phyloP scores from a whole-genome alignment of 2,797 vertebrate genomes.

The Anguilla megastoma region DNA sequence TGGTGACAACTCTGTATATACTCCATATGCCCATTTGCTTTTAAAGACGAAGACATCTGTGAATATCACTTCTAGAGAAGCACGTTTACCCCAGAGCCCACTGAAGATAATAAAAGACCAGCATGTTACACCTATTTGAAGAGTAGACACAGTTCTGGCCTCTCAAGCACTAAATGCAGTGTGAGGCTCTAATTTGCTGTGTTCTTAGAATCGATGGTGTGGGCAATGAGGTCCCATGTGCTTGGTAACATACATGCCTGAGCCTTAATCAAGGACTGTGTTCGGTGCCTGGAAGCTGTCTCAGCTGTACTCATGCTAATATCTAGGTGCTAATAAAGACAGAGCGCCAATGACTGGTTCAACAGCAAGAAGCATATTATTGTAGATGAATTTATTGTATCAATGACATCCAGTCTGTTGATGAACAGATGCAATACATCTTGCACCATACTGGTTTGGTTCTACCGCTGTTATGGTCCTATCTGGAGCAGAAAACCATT shows the following conservation, averaged over 20 bases:
- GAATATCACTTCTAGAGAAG: neutral
- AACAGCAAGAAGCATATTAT: neutral
- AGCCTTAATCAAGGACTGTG: neutral
- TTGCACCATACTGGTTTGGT: too few relatives aligned
- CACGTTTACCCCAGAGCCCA: neutral
- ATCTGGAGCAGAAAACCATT: too few relatives aligned
- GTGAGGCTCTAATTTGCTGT: neutral
- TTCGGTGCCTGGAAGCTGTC: neutral
- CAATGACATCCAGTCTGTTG: too few relatives aligned
- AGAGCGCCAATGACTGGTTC: neutral
- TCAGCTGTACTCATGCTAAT: neutral
- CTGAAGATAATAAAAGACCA: neutral
- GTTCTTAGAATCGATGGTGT: neutral
- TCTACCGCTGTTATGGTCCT: too few relatives aligned
- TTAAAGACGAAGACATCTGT: neutral
- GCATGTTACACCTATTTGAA: neutral
- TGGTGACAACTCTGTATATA: neutral
- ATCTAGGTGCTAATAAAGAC: neutral
- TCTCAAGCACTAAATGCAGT: neutral
- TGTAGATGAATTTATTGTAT: neutral
- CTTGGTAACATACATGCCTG: neutral
- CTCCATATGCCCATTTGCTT: neutral
- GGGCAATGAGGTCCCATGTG: neutral
- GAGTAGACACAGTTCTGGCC: neutral
- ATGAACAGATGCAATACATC: too few relatives aligned